phyloP scores from a whole-genome alignment of 2,113 vertebrate species.

The Nestor notabilis region DNA sequence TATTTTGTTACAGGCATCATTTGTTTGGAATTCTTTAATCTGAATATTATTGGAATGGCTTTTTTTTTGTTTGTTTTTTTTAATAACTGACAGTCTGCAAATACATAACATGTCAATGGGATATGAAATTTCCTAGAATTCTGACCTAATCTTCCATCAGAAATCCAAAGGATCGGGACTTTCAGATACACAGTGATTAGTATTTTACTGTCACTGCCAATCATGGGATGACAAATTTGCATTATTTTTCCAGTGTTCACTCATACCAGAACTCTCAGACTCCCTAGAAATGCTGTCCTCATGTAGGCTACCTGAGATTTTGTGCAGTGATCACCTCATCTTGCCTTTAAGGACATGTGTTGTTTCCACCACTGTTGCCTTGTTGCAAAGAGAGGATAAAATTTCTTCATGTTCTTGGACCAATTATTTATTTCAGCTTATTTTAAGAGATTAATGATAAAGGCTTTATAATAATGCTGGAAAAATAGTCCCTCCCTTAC shows the following conservation, averaged over 20 bases:
- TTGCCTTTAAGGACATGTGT: background rate
- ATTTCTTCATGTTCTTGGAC: background rate
- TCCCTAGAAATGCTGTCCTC: background rate
- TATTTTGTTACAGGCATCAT: background rate
- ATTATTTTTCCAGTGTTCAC: background rate
- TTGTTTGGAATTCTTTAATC: background rate
- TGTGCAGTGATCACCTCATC: background rate
- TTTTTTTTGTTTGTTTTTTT: background rate
- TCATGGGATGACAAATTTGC: background rate
- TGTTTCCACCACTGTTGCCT: background rate
- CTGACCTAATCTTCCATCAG: background rate
- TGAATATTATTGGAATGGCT: background rate
- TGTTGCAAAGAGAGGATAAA: background rate
- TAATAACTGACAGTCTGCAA: background rate
- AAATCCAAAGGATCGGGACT: background rate
- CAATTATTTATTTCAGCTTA: background rate
- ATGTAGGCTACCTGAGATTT: background rate
- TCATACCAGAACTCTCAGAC: background rate
- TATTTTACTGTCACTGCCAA: background rate
- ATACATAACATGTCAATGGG: background rate
- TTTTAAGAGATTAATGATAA: background rate
- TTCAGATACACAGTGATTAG: background rate
- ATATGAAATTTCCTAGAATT: background rate
- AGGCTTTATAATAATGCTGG: background rate
- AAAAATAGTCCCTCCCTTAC: background rate